Evolutionary conservation across 2,113 vertebrate genomes (phyloP).

Genomic region (Stictonetta naevosa): DNA sequence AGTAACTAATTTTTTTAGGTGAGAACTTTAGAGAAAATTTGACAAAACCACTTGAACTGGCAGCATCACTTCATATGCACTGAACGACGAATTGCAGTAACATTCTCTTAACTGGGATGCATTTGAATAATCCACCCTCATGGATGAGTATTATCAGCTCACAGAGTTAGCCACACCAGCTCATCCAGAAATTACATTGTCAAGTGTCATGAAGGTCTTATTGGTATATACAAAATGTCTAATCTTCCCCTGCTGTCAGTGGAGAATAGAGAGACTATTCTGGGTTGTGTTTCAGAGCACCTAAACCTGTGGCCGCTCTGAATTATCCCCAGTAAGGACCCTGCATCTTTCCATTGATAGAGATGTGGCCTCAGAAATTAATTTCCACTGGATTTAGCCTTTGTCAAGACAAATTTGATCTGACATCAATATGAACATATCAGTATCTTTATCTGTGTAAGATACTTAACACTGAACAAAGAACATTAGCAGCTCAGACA

Average conservation of each 20-base stretch:
- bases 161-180: background rate
- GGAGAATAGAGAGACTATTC: background rate
- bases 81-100: background rate
- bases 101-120: background rate
- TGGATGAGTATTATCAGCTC: background rate
- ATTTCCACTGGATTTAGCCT: rapidly evolving
- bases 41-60: background rate
- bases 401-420: background rate
- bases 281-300: background rate
- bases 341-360: background rate
- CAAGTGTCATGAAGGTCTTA: background rate
- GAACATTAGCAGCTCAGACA: background rate
- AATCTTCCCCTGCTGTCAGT: background rate
- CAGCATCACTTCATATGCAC: background rate
- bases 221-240: background rate
- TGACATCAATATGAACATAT: background rate
- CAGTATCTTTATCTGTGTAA: background rate
- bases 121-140: background rate
- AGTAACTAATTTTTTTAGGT: background rate
- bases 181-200: background rate
- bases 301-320: background rate
- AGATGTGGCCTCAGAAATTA: background rate
- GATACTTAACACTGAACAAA: background rate
- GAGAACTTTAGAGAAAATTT: background rate
- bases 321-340: background rate